These are phyloP conservation scores for Corythucha ciliata DNA, from an alignment of 2,888 invertebrate genomes.

Conservation along the genomic window DNA sequence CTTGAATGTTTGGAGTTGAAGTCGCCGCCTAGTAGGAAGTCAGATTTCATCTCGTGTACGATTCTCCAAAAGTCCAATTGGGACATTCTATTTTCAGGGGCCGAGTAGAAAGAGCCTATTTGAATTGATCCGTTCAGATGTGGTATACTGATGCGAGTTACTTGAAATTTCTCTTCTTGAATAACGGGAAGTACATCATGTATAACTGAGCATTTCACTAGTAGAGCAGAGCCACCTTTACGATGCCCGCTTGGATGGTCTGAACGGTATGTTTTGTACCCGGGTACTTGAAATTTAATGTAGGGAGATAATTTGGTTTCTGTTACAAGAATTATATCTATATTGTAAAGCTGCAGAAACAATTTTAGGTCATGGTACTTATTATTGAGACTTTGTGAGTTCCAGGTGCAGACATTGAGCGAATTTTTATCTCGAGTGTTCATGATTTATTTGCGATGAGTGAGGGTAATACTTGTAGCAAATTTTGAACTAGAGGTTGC, in stretches of 20 bases:
- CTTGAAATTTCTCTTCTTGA: slow-evolving; percentile 7
- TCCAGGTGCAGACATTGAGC: slow-evolving; percentile 5
- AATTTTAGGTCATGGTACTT: neutral
- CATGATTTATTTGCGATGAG: neutral
- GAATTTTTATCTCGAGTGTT: neutral
- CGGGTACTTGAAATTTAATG: slow-evolving; percentile 1
- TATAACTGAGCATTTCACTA: neutral
- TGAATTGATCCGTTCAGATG: neutral
- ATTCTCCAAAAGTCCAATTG: neutral
- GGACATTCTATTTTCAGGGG: neutral
- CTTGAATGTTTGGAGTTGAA: slow-evolving; percentile 1
- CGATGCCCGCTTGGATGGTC: slow-evolving; percentile 2
- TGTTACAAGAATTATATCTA: slow-evolving; percentile 1
- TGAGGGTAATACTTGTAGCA: neutral
- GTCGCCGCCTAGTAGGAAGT: neutral
- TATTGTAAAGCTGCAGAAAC: neutral
- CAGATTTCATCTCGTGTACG: neutral
- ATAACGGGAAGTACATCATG: slow-evolving; percentile 1
- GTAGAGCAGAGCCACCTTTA: slow-evolving; percentile 2
- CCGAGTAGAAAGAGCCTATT: slow-evolving; percentile 3
- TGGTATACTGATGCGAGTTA: neutral
- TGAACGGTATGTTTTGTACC: neutral
- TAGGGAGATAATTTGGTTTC: slow-evolving; percentile 5
- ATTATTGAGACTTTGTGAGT: slow-evolving; percentile 1
- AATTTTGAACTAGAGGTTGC: neutral